A percentile compares a stretch with the other conserved stretches of the same genome.
Conservation (phyloP, 2,888 invertebrate species). For the Urechis unicinctus region DNA sequence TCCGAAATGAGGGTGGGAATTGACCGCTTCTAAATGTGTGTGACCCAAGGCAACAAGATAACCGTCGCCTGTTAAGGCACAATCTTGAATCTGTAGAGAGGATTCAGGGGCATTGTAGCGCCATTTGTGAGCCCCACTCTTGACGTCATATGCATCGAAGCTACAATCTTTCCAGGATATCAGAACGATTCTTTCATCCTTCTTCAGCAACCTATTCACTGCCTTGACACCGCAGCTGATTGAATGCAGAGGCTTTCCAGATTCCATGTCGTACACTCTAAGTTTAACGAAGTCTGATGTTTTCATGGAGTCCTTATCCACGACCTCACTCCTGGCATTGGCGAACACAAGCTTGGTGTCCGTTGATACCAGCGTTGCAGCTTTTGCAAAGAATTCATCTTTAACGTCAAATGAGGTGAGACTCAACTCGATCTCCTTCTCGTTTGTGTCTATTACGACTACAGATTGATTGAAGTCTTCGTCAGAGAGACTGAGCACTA, state of each 20-base stretch:
- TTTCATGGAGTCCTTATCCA: constrained; percentile 5
- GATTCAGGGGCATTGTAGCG: constrained; percentile 9
- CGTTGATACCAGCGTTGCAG: constrained; percentile 8
- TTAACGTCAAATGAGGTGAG: constrained; percentile 14
- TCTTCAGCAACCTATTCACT: constrained; percentile 5
- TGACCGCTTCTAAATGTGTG: background rate
- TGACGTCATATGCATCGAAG: constrained; percentile 12
- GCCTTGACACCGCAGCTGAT: constrained; percentile 10
- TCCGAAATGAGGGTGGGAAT: constrained; percentile 3
- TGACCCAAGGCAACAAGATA: constrained; percentile 9
- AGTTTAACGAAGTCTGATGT: constrained; percentile 8
- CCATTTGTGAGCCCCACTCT: background rate
- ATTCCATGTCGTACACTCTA: constrained; percentile 4
- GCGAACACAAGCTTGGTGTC: constrained; percentile 9
- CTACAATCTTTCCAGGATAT: constrained; percentile 12
- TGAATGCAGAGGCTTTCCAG: background rate
- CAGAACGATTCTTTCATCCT: constrained; percentile 1
- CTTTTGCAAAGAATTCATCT: constrained; percentile 16
- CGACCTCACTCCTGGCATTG: constrained; percentile 5
- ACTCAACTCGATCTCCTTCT: background rate
- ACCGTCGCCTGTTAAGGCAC: constrained; percentile 5
- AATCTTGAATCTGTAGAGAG: constrained; percentile 7
- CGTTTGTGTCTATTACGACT: constrained; percentile 6
- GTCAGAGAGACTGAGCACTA: constrained; percentile 12
- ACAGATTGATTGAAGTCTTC: constrained; percentile 18